phyloP scores from a whole-genome alignment of 2,888 invertebrate species.

The Phania funesta region DNA sequence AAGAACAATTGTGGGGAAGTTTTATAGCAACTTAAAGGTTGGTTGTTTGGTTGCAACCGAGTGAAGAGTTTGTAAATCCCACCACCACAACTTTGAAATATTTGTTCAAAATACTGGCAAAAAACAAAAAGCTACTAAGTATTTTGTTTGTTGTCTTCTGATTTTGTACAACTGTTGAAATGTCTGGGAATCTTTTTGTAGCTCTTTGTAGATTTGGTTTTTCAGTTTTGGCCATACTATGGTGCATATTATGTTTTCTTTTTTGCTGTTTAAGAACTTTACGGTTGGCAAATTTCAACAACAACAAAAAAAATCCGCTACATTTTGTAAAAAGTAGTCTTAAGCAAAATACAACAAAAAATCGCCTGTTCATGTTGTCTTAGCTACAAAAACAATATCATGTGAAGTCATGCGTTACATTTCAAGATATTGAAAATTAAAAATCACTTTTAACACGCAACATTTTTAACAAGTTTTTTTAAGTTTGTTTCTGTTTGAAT shows the following conservation, averaged over 20 bases:
- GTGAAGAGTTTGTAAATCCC: slow-evolving; percentile 13
- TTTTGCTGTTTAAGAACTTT: slow-evolving; percentile 59
- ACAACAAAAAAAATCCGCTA: slow-evolving; percentile 53
- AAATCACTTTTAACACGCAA: slow-evolving; percentile 67
- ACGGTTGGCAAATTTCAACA: slow-evolving; percentile 55
- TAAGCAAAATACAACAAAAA: slow-evolving; percentile 2
- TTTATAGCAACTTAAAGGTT: slow-evolving; percentile 5
- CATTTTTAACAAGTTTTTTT: slow-evolving; percentile 49
- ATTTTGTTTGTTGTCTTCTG: not conserved
- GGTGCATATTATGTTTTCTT: too few relatives aligned
- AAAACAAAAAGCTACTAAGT: not conserved
- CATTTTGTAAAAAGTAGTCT: slow-evolving; percentile 17
- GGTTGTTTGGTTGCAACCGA: slow-evolving; percentile 1
- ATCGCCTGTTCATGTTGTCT: slow-evolving; percentile 43
- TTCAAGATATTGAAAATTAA: slow-evolving; percentile 62
- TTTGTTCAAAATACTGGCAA: not conserved
- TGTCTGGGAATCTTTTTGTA: slow-evolving; percentile 50
- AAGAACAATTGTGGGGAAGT: slow-evolving; percentile 5
- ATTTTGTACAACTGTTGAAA: slow-evolving; percentile 36
- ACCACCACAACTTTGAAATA: not conserved
- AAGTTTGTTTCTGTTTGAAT: not conserved
- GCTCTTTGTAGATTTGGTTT: slow-evolving; percentile 8
- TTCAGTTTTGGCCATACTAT: too few relatives aligned
- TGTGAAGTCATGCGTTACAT: slow-evolving; percentile 64
- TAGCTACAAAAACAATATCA: slow-evolving; percentile 31